Conservation (phyloP, 2,113 vertebrate genomes). For the Herpetotheres cachinnans region DNA sequence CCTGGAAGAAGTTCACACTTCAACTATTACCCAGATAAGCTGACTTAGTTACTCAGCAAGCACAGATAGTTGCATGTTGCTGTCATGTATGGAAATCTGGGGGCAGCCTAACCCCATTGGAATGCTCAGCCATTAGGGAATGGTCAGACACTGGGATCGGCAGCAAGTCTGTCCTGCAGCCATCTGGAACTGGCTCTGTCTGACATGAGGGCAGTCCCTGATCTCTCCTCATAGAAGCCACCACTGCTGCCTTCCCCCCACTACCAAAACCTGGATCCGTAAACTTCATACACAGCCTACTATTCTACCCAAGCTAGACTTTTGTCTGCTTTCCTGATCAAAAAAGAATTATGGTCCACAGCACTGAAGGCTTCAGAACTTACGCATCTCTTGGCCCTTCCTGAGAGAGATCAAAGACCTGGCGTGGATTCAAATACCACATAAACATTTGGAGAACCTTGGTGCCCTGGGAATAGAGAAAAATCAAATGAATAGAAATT, state of each 20-base stretch:
- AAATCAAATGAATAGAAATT: neutral
- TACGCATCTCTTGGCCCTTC: conserved; percentile 84
- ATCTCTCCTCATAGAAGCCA: neutral
- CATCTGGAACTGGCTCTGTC: neutral
- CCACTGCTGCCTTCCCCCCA: neutral
- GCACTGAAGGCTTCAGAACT: conserved; percentile 28
- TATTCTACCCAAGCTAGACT: neutral
- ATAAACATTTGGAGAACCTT: conserved; percentile 85
- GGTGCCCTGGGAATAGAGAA: conserved; percentile 71
- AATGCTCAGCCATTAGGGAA: neutral
- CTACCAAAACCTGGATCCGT: neutral
- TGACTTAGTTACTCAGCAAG: neutral
- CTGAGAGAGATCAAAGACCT: conserved; percentile 85
- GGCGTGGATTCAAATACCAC: conserved; percentile 85
- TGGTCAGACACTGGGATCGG: neutral
- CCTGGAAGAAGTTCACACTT: neutral
- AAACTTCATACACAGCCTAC: neutral
- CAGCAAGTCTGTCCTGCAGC: accelerated
- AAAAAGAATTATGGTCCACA: neutral
- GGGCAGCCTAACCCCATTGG: neutral
- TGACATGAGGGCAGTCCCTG: neutral
- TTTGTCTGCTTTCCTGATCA: neutral
- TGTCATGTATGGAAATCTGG: neutral
- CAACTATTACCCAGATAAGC: neutral
- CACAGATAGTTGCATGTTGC: neutral